Evolutionary conservation across 2,113 vertebrate genomes (phyloP), one percentile per base, ranked within the genome.

Genomic region (Bostrychus sinensis): DNA sequence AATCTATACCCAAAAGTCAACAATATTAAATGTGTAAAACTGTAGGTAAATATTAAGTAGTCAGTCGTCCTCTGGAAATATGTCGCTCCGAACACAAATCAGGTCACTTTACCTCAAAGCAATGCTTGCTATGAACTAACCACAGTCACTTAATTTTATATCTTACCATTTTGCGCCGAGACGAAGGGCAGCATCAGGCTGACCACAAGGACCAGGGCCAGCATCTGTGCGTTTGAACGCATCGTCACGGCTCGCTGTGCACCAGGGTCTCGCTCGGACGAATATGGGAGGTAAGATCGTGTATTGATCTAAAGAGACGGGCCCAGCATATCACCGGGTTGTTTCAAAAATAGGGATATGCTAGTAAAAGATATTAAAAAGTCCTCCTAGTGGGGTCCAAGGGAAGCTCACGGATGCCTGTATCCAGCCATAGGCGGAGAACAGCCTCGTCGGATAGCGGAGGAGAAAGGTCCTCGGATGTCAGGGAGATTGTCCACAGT

Each of bases 131-230:
- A 10, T 51, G 16, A 70, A 19, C 34, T 3, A 62, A 41, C 53
- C 39, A 56, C 43, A 1, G 66, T 55, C 77, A 71, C 75, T 76
- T 59, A 63, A 75, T 65, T 64, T 46, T 65, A 26, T 25, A 50
- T 25, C 92, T 91, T 93, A 93, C 92, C 92, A 89, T 89, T 93
- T 56, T 93, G 92, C 56, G 91, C 82, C 57, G 81, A 83, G 80
- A 50, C 65, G 72, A 81, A 73, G 5, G 88, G 88, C 70, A 90
- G 78, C 87, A 90, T 88, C 71, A 81, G 77, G 84, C 85, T 89
- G 70, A 86, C 86, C 66, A 91, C 12, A 13, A 92, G 83, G 64
- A 89, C 73, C 77, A 77, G 62, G 62, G 83, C 81, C 74, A 91
- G 78, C 78, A 90, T 87, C 81, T 56, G 83, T 69, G 87, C 80